phyloP scores from a whole-genome alignment of 1,140 invertebrate species.

The Andricus grossulariae region DNA sequence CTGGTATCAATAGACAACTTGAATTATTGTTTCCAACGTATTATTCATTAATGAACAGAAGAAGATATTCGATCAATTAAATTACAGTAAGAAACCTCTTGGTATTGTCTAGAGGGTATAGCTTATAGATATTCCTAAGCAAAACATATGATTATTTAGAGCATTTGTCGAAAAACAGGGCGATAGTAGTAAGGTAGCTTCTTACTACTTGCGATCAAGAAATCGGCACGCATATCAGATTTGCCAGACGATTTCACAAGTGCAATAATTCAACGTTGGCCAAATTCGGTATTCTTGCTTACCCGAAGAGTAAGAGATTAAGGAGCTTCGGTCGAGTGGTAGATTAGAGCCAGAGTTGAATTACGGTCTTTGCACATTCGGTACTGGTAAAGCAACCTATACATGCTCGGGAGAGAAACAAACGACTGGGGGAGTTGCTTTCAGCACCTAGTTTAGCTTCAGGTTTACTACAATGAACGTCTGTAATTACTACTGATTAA shows the following conservation, averaged over 20 bases:
- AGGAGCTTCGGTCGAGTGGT: conserved; percentile 17
- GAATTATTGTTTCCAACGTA: too few species aligned
- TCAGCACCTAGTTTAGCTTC: conserved; percentile 14
- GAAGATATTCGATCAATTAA: too few species aligned
- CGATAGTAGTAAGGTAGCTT: too few species aligned
- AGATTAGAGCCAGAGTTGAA: conserved; percentile 27
- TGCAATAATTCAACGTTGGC: conserved; percentile 55
- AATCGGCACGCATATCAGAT: conserved; percentile 32
- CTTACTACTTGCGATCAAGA: background rate
- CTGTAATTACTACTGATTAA: conserved; percentile 20
- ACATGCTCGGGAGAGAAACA: background rate
- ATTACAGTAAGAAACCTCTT: too few species aligned
- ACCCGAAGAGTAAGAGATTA: conserved; percentile 11
- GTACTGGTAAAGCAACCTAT: background rate
- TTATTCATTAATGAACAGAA: too few species aligned
- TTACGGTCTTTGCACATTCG: conserved; percentile 16
- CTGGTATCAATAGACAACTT: too few species aligned
- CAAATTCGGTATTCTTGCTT: conserved; percentile 37
- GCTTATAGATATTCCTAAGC: too few species aligned
- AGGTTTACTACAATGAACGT: conserved; percentile 14
- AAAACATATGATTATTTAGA: background rate
- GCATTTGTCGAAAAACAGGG: background rate
- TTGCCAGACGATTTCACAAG: conserved; percentile 53
- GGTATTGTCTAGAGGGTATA: too few species aligned
- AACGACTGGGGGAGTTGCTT: conserved; percentile 7